Percentiles rank a stretch among this genome's conserved stretches.
These are phyloP conservation scores for Scelioninae gen. 2 DNA, from an alignment of 2,888 invertebrate genomes.

Conservation along the genomic window DNA sequence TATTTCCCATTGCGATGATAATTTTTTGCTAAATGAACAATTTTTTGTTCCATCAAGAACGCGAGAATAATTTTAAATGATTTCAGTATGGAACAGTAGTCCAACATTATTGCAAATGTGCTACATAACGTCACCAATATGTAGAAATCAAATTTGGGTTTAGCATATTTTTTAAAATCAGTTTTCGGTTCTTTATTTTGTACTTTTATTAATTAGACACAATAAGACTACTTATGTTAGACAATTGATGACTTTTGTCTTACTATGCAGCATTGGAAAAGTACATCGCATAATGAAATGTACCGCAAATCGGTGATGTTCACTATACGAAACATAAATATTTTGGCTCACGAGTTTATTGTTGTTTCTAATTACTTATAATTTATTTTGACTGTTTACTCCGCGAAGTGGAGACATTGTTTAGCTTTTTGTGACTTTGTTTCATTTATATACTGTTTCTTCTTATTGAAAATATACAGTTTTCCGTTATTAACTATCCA, in stretches of 20 bases:
- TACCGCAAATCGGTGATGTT: conserved; percentile 9
- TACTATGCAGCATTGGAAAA: conserved; percentile 33
- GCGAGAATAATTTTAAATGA: too few relatives aligned
- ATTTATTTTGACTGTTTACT: conserved; percentile 12
- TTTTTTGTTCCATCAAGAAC: too few relatives aligned
- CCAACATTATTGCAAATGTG: too few relatives aligned
- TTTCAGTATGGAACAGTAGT: not conserved
- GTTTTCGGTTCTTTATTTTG: conserved; percentile 45
- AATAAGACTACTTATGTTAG: conserved; percentile 39
- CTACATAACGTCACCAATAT: not conserved
- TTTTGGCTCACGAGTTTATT: conserved; percentile 19
- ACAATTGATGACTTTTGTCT: conserved; percentile 32
- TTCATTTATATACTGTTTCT: too few relatives aligned
- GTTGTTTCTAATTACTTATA: not conserved
- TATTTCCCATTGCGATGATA: too few relatives aligned
- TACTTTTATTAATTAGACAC: conserved; percentile 50
- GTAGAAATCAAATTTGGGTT: conserved; percentile 11
- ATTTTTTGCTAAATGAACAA: too few relatives aligned
- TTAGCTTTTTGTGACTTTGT: too few relatives aligned
- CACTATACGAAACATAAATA: conserved; percentile 12
- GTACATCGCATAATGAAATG: conserved; percentile 20
- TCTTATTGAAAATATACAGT: too few relatives aligned
- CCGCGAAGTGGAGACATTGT: conserved; percentile 5
- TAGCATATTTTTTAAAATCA: conserved; percentile 45
- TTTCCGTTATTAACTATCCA: too few relatives aligned